phyloP scores from a whole-genome alignment of 2,113 vertebrate genomes.

The Saccopteryx bilineata region DNA sequence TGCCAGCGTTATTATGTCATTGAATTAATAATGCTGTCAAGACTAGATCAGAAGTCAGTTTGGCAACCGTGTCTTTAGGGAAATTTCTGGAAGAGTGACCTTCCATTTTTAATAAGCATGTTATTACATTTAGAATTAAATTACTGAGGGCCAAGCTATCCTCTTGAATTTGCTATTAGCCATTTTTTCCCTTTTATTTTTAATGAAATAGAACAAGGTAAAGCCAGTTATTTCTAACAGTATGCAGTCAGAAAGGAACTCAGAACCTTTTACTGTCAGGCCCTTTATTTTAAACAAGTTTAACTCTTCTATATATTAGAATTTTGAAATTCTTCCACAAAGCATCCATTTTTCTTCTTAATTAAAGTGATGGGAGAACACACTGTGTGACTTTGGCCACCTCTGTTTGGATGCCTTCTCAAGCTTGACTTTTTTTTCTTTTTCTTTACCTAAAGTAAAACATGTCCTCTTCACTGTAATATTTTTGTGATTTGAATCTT shows the following conservation, averaged over 20 bases:
- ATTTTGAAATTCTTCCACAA: conserved; percentile 4
- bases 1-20: conserved; percentile 67
- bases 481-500: conserved; percentile 15
- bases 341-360: not conserved
- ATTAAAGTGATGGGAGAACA: not conserved
- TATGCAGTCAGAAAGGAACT: not conserved
- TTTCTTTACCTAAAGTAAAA: conserved; percentile 42
- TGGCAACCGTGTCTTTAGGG: conserved; percentile 78
- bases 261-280: not conserved
- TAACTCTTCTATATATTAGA: conserved; percentile 41
- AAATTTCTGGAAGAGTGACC: conserved; percentile 78
- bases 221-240: conserved; percentile 58
- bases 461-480: not conserved
- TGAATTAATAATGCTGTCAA: conserved; percentile 76
- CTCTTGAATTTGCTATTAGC: conserved; percentile 71
- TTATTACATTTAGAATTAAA: conserved; percentile 78
- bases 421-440: not conserved
- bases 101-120: conserved; percentile 81
- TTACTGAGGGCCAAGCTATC: conserved; percentile 59
- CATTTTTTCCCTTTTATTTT: conserved; percentile 62
- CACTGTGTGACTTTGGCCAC: not conserved
- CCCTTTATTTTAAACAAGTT: conserved; percentile 24
- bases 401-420: not conserved
- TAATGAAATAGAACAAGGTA: conserved; percentile 61
- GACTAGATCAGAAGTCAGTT: conserved; percentile 77